Conservation (phyloP, 2,113 vertebrate genomes). For the Ptyas mucosa region DNA sequence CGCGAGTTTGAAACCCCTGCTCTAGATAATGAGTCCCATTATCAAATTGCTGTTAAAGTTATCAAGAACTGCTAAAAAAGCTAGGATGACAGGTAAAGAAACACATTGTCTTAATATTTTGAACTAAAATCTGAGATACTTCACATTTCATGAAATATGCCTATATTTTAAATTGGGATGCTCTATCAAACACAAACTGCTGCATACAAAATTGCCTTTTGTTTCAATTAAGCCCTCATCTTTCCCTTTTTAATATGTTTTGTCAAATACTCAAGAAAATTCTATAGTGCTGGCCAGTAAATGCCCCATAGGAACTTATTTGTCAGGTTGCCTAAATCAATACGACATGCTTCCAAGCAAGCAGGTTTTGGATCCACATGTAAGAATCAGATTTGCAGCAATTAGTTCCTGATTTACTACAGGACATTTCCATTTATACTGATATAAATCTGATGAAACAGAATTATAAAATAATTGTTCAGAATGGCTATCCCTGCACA, state of each 20-base stretch:
- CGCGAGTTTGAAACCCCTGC: not conserved
- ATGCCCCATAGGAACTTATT: not conserved
- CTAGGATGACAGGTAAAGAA: not conserved
- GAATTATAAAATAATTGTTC: conserved; percentile 19
- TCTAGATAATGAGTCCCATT: not conserved
- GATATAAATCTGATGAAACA: conserved; percentile 11
- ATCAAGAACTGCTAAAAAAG: not conserved
- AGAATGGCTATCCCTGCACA: not conserved
- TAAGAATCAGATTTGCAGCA: conserved; percentile 11
- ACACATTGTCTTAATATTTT: not conserved
- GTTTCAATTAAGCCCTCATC: not conserved
- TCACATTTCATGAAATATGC: not conserved
- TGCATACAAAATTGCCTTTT: not conserved
- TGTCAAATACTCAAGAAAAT: not conserved
- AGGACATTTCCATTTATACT: conserved; percentile 2
- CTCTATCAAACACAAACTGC: not conserved
- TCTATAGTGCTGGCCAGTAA: not conserved
- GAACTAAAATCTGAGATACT: not conserved
- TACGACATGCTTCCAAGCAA: not conserved
- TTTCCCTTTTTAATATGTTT: not conserved
- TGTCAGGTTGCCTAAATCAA: conserved; percentile 16
- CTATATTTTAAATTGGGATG: not conserved
- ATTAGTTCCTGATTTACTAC: conserved; percentile 21
- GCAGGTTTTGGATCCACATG: not conserved
- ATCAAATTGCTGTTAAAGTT: not conserved